Evolutionary conservation across 1,140 invertebrate genomes (phyloP).

Genomic region (Cheumatopsyche charites): DNA sequence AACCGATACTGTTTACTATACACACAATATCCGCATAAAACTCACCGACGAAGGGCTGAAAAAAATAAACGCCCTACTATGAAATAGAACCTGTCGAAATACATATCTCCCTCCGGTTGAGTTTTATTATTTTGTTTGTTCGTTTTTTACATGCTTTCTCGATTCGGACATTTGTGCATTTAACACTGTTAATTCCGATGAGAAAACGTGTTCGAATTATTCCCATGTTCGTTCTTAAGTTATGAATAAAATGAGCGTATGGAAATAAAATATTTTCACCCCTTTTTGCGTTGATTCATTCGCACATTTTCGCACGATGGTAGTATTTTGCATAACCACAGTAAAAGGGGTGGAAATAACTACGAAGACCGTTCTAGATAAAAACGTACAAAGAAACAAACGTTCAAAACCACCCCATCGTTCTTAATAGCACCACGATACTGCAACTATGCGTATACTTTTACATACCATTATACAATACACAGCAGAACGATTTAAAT

Average conservation of each 20-base stretch:
- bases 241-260: constrained; percentile 43
- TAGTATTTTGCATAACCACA: constrained; percentile 44
- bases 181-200: not conserved
- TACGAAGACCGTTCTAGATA: constrained; percentile 29
- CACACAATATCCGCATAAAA: constrained; percentile 30
- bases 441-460: not conserved
- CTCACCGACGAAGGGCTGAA: not conserved
- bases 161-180: not conserved
- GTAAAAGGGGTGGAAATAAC: constrained; percentile 42
- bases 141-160: not conserved
- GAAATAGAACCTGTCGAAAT: constrained; percentile 33
- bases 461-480: constrained; percentile 1
- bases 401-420: constrained; percentile 7
- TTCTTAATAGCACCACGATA: not conserved
- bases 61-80: constrained; percentile 17
- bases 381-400: constrained; percentile 42
- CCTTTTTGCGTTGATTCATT: constrained; percentile 42
- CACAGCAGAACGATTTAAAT: not conserved
- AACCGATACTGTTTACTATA: constrained; percentile 29
- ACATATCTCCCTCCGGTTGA: not conserved
- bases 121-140: constrained; percentile 1
- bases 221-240: not conserved
- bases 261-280: constrained; percentile 29
- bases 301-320: constrained; percentile 38
- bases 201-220: not conserved